Base-by-base conservation (phyloP, 2,797 vertebrate species). In the Cichlasoma orientale region DNA sequence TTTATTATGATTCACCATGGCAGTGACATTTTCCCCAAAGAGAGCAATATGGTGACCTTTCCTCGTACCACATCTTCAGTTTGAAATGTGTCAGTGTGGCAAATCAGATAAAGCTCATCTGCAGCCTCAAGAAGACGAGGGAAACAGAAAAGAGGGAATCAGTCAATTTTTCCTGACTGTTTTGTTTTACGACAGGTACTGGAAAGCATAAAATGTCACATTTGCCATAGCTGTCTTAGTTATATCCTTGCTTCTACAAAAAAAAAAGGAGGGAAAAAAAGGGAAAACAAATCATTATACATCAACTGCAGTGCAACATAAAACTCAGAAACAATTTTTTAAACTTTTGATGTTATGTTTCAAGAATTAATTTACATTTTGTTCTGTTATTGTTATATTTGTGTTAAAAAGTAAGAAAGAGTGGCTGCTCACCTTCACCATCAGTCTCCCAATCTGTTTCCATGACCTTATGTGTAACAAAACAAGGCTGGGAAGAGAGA, bases 1-100 rank as follows among this genome's bases (percentile, higher is more conserved):
- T 78, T 84, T 79, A 27, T 27, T 82, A 56, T 83, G 85, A 90
- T 76, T 87, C 79, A 75, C 69, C 87, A 56, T 91, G 89, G 88
- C 83, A 79, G 78, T 93, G 91, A 90, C 89, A 92, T 93, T 92
- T 92, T 63, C 83, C 85, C 89, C 90, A 90, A 85, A 88, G 88
- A 84, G 88, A 90, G 75, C 84, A 87, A 85, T 86, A 87, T 70
- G 75, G 70, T 93, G 93, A 94, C 93, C 92, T 95, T 92, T 92
- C 63, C 59, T 72, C 53, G 74, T 83, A 85, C 78, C 84, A 80
- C 82, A 74, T 79, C 82, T 78, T 58, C 83, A 81, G 84, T 81
- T 82, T 84, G 86, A 79, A 81, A 74, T 74, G 59, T 81, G 85
- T 88, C 83, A 85, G 50, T 56, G 56, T 92, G 92, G 90, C 88